These are phyloP conservation scores for Platycheirus rosarum DNA, from an alignment of 2,888 invertebrate species.

Conservation along the genomic window DNA sequence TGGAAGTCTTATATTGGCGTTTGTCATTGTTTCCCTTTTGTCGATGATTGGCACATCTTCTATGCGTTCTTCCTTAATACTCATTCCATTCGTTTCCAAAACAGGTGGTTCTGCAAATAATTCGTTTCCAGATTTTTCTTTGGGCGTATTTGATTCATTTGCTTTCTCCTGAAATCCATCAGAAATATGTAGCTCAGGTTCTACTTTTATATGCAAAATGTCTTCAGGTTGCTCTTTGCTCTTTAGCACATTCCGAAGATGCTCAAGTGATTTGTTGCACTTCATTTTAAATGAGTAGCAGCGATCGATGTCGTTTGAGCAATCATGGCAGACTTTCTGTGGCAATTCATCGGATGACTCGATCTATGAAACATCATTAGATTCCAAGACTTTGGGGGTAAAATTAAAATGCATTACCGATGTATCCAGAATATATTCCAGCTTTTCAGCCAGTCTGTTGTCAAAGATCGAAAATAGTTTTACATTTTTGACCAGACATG, in stretches of 20 bases:
- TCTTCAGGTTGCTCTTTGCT: not conserved
- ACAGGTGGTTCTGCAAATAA: too few relatives aligned
- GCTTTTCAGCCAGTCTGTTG: conserved; percentile 7
- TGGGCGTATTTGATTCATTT: too few relatives aligned
- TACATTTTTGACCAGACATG: not conserved
- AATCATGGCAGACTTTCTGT: not conserved
- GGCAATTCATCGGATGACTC: not conserved
- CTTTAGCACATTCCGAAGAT: not conserved
- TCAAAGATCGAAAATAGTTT: conserved; percentile 1
- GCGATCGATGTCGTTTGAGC: not conserved
- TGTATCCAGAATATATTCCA: conserved; percentile 6
- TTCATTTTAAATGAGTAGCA: conserved; percentile 15
- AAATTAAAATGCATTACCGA: too few relatives aligned
- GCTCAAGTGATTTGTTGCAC: not conserved
- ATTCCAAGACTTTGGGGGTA: too few relatives aligned
- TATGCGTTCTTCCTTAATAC: not conserved
- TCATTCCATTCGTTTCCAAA: not conserved
- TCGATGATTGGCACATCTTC: too few relatives aligned
- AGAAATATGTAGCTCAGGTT: not conserved
- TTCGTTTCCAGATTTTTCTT: too few relatives aligned
- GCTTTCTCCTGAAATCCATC: not conserved
- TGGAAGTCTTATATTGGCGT: too few relatives aligned
- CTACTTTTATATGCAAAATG: conserved; percentile 1
- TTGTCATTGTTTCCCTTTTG: too few relatives aligned
- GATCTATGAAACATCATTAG: not conserved